Conservation (phyloP, 2,113 vertebrate genomes). For the Anas platyrhynchos region DNA sequence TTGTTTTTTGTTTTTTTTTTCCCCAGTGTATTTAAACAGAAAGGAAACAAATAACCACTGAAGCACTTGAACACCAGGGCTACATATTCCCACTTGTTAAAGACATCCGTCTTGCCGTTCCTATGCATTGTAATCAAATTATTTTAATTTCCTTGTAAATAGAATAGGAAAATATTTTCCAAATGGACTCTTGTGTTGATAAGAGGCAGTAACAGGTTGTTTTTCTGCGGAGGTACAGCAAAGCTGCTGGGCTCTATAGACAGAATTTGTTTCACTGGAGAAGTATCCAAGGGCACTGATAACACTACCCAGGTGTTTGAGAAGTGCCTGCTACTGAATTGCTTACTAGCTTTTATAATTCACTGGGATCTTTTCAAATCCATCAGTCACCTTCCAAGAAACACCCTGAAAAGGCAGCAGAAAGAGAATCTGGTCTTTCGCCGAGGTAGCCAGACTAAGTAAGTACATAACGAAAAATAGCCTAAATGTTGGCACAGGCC, state of each 20-base stretch:
- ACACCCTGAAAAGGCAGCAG: neutral
- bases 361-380: neutral
- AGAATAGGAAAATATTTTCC: neutral
- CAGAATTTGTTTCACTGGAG: neutral
- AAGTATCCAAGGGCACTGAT: neutral
- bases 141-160: neutral
- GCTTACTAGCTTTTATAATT: neutral
- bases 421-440: neutral
- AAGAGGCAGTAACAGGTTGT: neutral
- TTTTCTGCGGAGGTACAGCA: neutral
- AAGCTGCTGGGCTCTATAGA: neutral
- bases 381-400: neutral
- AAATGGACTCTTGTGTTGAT: constrained; percentile 5
- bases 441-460: neutral
- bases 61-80: constrained; percentile 5
- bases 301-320: neutral
- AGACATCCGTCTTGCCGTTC: neutral
- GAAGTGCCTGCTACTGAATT: neutral
- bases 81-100: neutral
- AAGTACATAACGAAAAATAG: neutral
- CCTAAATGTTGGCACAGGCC: neutral
- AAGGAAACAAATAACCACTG: neutral
- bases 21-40: neutral
- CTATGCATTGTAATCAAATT: neutral
- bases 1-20: neutral